Percentiles rank a stretch among this genome's conserved stretches.
Conservation (phyloP, 1,140 invertebrate genomes). For the Drosophila sturtevanti region DNA sequence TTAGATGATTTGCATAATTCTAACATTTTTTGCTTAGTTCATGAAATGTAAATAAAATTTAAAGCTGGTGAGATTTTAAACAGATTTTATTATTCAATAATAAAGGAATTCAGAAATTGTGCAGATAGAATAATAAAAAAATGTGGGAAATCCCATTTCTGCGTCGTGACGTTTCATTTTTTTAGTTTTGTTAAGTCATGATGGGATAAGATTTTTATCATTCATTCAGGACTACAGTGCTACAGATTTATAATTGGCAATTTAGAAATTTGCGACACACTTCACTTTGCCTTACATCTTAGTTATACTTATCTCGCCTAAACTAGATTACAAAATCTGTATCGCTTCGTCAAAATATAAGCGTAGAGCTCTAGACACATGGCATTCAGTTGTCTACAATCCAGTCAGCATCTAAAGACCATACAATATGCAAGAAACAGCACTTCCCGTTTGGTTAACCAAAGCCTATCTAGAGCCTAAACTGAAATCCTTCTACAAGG, state of each 20-base stretch:
- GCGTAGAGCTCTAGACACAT: not conserved
- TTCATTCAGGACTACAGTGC: not conserved
- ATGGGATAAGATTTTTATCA: not conserved
- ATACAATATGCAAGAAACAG: slow-evolving; percentile 16
- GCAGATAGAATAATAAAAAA: not conserved
- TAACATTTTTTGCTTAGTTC: too few relatives aligned
- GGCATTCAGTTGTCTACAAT: slow-evolving; percentile 4
- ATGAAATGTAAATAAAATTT: too few relatives aligned
- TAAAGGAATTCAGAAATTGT: not conserved
- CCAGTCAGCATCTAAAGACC: not conserved
- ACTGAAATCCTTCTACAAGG: slow-evolving; percentile 38
- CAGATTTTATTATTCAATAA: not conserved
- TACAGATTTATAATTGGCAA: slow-evolving; percentile 3
- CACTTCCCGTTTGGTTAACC: slow-evolving; percentile 54
- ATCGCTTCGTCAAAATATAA: slow-evolving; percentile 28
- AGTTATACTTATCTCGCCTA: not conserved
- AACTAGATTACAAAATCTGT: not conserved
- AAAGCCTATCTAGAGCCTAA: slow-evolving; percentile 57
- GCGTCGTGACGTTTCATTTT: slow-evolving; percentile 1
- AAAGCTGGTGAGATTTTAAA: not conserved
- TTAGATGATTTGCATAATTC: too few relatives aligned
- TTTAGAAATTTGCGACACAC: slow-evolving; percentile 1
- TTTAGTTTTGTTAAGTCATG: not conserved
- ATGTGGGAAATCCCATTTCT: not conserved
- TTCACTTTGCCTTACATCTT: not conserved